phyloP scores from a whole-genome alignment of 2,113 vertebrate species.

The Hyperopisus bebe region DNA sequence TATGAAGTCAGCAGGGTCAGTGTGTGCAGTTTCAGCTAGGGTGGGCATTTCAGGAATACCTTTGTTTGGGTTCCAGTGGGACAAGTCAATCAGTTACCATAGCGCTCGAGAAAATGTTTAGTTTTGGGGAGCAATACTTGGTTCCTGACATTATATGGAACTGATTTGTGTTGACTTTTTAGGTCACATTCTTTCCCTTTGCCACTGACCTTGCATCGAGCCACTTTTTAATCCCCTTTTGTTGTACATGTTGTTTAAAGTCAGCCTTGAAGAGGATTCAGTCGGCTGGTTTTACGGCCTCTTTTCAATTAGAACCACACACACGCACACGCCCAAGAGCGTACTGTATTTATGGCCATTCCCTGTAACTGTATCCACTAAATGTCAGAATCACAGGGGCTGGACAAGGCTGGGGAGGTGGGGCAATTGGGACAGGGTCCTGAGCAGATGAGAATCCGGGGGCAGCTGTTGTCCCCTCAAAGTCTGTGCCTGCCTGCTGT shows the following conservation, averaged over 20 bases:
- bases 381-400: conserved; percentile 13
- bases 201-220: conserved; percentile 6
- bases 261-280: conserved; percentile 11
- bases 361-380: not conserved
- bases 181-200: not conserved
- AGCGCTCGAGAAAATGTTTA: not conserved
- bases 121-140: not conserved
- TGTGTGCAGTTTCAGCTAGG: not conserved
- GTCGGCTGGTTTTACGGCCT: conserved; percentile 10
- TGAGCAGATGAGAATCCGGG: not conserved
- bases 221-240: conserved; percentile 7
- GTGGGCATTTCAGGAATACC: not conserved
- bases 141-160: not conserved
- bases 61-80: not conserved
- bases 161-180: conserved; percentile 14
- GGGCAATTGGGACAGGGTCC: not conserved
- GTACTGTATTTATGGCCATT: not conserved
- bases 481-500: not conserved
- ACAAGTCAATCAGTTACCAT: not conserved
- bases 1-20: not conserved
- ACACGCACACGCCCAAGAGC: not conserved
- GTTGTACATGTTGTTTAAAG: conserved; percentile 17
- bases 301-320: conserved; percentile 15
- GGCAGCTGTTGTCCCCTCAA: conserved; percentile 1
- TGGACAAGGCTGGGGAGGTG: not conserved